A percentile compares a stretch with the other conserved stretches of the same genome.
These are phyloP conservation scores for Aspidoscelis tigris DNA, from an alignment of 2,113 vertebrate genomes.

Conservation along the genomic window DNA sequence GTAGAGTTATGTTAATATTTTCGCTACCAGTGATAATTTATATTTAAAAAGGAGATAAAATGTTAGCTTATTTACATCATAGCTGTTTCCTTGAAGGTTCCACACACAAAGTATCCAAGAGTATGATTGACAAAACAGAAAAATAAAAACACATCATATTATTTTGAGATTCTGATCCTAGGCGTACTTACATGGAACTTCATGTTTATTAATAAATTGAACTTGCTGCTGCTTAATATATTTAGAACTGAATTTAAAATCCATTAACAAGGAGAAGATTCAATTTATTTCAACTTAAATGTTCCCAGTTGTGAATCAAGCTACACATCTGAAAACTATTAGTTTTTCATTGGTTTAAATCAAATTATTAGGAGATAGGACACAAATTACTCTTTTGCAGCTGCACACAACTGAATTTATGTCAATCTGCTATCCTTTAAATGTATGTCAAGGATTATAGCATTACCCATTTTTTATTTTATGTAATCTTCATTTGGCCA, in stretches of 20 bases:
- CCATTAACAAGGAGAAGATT: slow-evolving; percentile 2
- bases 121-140: neutral
- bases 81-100: neutral
- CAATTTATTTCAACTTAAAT: neutral
- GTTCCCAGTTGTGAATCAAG: neutral
- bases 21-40: no score
- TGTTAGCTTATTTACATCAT: neutral
- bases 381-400: slow-evolving; percentile 23
- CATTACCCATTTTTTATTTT: slow-evolving; percentile 15
- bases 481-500: neutral
- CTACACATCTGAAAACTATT: slow-evolving; percentile 1
- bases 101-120: neutral
- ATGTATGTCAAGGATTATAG: slow-evolving; percentile 14
- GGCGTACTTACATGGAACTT: neutral
- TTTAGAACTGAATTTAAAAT: neutral
- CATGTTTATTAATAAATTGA: neutral
- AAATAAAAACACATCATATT: neutral
- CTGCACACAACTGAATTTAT: slow-evolving; percentile 11
- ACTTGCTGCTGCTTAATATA: neutral
- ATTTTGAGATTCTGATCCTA: neutral
- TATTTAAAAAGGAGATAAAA: neutral
- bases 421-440: neutral
- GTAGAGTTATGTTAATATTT: neutral
- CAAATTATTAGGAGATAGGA: slow-evolving; percentile 6
- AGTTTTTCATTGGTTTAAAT: slow-evolving; percentile 17